A percentile compares a stretch with the other conserved stretches of the same genome.
These are phyloP conservation scores for Caenorhabditis inopinata DNA, from an alignment of 1,140 invertebrate genomes.

Conservation along the genomic window DNA sequence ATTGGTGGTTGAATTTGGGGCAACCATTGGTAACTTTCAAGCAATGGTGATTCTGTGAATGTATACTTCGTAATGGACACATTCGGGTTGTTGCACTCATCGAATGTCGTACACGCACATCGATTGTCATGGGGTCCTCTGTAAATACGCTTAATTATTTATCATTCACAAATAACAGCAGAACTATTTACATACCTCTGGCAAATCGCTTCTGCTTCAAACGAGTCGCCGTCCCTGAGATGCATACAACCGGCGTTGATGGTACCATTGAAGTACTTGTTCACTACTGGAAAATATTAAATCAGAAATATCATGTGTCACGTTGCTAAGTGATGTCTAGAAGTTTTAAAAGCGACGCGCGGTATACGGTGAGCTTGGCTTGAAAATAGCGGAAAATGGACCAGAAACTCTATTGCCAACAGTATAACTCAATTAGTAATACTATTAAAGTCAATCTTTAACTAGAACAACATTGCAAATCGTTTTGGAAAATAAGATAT, in stretches of 20 bases:
- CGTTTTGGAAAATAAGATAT: no score
- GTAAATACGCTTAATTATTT: neutral
- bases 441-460: no score
- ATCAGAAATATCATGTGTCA: no score
- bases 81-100: slow-evolving; percentile 2
- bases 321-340: no score
- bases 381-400: no score
- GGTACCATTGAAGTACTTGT: slow-evolving; percentile 35
- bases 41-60: neutral
- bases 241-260: slow-evolving; percentile 17
- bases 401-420: no score
- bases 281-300: slow-evolving; percentile 23
- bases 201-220: neutral
- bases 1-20: slow-evolving; percentile 5
- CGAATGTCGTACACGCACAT: neutral
- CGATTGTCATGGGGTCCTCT: neutral
- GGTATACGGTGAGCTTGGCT: no score
- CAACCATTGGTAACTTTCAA: neutral
- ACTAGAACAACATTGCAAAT: no score
- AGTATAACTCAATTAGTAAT: no score
- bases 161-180: no score
- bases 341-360: no score
- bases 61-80: neutral
- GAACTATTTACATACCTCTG: neutral
- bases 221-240: neutral